Evolutionary conservation across 2,113 vertebrate species (phyloP), one percentile per base, ranked within the genome.

Genomic region (Xiphophorus hellerii): DNA sequence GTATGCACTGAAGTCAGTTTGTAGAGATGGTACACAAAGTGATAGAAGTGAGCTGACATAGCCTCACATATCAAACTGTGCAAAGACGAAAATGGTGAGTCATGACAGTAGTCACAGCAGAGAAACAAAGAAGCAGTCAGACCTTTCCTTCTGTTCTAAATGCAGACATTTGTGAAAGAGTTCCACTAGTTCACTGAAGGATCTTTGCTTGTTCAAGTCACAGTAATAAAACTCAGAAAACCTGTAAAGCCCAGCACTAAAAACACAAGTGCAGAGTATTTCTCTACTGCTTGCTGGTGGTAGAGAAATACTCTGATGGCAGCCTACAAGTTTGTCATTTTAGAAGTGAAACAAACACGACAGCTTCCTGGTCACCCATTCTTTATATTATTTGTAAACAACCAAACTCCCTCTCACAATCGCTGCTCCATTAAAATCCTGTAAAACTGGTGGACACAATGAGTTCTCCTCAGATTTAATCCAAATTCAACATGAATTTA

Each of bases 1-100:
- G 80, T 86, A 65, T 84, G 77, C 78, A 83, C 77, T 76, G 78
- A 70, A 66, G 60, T 69, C 37, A 44, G 25, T 69, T 65, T 25
- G 37, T 44, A 22, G 78, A 71, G 68, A 58, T 58, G 51, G 51
- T 20, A 48, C 86, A 81, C 82, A 80, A 69, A 73, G 35, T 83
- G 77, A 66, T 42, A 30, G 58, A 42, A 67, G 73, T 64, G 35
- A 76, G 62, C 13, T 31, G 77, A 72, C 62, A 80, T 27, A 71
- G 31, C 74, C 33, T 71, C 66, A 84, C 17, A 67, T 60, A 68
- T 64, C 17, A 77, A 58, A 25, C 51, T 58, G 48, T 25, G 51
- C 22, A 58, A 58, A 25, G 51, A 54, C 5, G 22, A 54, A 54
- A 54, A 58, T 48, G 5, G n/a, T 20, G 17, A 48, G 10, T 48